phyloP scores from a whole-genome alignment of 2,797 vertebrate genomes.

The Bucorvus abyssinicus region DNA sequence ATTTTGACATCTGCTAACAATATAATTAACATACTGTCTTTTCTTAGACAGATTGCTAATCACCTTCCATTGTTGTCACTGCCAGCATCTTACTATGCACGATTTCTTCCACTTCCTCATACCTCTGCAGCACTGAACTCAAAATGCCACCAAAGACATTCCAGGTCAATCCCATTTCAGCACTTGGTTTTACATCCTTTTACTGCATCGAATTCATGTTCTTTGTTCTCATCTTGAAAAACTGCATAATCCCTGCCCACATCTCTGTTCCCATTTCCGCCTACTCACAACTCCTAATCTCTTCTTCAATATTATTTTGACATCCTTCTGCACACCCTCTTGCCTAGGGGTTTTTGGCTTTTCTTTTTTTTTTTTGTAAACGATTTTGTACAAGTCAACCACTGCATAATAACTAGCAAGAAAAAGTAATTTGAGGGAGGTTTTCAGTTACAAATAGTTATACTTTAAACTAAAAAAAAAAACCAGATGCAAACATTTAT shows the following conservation, averaged over 20 bases:
- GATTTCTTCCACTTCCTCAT: neutral
- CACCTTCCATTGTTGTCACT: neutral
- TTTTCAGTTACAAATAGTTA: neutral
- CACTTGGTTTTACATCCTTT: neutral
- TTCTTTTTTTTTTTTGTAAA: neutral
- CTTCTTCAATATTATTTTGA: neutral
- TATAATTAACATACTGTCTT: neutral
- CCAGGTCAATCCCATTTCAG: neutral
- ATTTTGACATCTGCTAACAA: neutral
- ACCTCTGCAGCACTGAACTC: neutral
- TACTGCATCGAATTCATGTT: neutral
- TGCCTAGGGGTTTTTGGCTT: neutral
- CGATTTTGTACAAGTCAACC: neutral
- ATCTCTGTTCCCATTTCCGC: conserved; percentile 5
- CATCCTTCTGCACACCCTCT: conserved; percentile 37
- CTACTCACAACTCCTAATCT: conserved; percentile 34
- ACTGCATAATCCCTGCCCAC: conserved; percentile 34
- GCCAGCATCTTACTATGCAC: neutral
- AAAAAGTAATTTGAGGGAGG: neutral
- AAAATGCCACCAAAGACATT: neutral
- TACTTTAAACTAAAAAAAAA: neutral
- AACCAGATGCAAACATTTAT: neutral
- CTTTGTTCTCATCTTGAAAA: neutral
- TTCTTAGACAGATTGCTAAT: neutral
- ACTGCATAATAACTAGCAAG: neutral